These are phyloP conservation scores for Tachina grossa DNA, from an alignment of 2,888 invertebrate species.

Conservation along the genomic window DNA sequence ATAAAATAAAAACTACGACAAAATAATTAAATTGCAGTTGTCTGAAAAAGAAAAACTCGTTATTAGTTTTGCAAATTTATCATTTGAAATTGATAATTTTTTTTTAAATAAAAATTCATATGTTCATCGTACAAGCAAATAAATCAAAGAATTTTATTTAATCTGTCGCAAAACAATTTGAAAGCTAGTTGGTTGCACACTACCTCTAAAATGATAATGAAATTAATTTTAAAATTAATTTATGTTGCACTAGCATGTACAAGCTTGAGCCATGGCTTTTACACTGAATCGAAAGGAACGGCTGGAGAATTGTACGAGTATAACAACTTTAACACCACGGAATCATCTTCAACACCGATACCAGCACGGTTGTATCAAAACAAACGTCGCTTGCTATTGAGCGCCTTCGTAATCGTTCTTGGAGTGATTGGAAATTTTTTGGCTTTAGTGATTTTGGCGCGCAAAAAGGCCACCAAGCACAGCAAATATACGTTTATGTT, in stretches of 20 bases:
- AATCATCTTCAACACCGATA: constrained; percentile 55
- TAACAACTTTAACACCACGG: constrained; percentile 41
- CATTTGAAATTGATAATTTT: constrained; percentile 4
- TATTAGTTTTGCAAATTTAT: constrained; percentile 27
- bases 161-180: constrained; percentile 50
- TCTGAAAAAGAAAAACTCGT: constrained; percentile 49
- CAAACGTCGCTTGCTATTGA: constrained; percentile 73
- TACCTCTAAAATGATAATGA: constrained; percentile 53
- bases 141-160: constrained; percentile 51
- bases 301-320: constrained; percentile 41
- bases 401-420: constrained; percentile 84
- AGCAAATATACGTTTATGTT: constrained; percentile 90
- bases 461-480: constrained; percentile 89
- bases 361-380: constrained; percentile 74
- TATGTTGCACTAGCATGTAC: constrained; percentile 17
- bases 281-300: constrained; percentile 34
- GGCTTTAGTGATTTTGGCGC: constrained; percentile 89
- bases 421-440: constrained; percentile 90
- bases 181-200: constrained; percentile 29
- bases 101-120: constrained; percentile 1
- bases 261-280: constrained; percentile 54
- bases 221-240: constrained; percentile 43
- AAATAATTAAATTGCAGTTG: constrained; percentile 62
- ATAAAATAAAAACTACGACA: constrained; percentile 35
- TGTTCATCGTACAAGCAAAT: constrained; percentile 31